A percentile compares a stretch with the other conserved stretches of the same genome.
Conservation (phyloP, 2,797 vertebrate species). For the Tadarida brasiliensis region DNA sequence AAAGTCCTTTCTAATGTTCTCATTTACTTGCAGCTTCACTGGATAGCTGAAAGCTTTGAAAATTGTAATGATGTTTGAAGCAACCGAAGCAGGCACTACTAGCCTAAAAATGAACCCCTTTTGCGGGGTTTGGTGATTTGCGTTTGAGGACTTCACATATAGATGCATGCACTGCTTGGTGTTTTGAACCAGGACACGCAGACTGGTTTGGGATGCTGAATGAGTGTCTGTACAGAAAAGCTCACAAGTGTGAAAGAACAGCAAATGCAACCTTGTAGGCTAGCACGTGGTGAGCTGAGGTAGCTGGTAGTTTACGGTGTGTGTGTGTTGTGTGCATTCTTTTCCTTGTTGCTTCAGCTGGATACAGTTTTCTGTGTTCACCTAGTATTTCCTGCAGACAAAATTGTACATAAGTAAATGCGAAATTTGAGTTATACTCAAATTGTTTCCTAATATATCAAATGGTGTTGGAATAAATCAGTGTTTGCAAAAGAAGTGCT, state of each 20-base stretch:
- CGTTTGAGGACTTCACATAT: background rate
- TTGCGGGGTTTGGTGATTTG: background rate
- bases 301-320: background rate
- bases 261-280: background rate
- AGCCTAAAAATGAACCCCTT: background rate
- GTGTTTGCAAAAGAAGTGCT: slow-evolving; percentile 23
- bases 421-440: background rate
- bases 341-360: background rate
- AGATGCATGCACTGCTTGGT: background rate
- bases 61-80: background rate
- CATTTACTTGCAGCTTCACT: background rate
- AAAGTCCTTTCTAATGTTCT: background rate
- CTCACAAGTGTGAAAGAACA: background rate
- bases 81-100: background rate
- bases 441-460: background rate
- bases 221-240: background rate
- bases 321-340: background rate
- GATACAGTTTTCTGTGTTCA: background rate
- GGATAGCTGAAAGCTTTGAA: background rate
- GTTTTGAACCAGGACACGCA: background rate
- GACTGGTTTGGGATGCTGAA: background rate
- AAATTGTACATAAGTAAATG: background rate
- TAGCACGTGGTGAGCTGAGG: background rate
- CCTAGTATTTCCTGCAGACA: background rate
- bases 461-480: background rate